A percentile compares a stretch with the other conserved stretches of the same genome.
These are phyloP conservation scores for Dasyurus viverrinus DNA, from an alignment of 2,113 vertebrate species.

Conservation along the genomic window DNA sequence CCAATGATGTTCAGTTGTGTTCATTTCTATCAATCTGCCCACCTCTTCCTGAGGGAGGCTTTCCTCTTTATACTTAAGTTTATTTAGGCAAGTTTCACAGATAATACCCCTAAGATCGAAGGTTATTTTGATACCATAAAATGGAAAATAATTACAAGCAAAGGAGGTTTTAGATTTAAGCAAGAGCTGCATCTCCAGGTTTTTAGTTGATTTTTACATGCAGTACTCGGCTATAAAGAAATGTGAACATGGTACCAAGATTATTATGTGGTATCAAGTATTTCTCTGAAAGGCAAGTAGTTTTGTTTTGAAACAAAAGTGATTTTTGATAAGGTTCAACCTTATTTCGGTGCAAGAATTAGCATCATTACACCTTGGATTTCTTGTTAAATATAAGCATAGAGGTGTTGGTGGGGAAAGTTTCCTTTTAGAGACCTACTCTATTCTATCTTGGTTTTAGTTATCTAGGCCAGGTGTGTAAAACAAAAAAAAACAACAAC, in stretches of 20 bases:
- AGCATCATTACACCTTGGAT: constrained; percentile 70
- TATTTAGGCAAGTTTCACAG: constrained; percentile 73
- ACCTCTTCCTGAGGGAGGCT: constrained; percentile 72
- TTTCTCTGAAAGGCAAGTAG: constrained; percentile 79
- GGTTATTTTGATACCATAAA: constrained; percentile 75
- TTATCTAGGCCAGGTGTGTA: constrained; percentile 77
- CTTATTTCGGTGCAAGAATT: constrained; percentile 78
- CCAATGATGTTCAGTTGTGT: constrained; percentile 80
- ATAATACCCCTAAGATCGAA: constrained; percentile 68
- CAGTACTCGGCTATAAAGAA: constrained; percentile 71
- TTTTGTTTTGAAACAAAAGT: constrained; percentile 71
- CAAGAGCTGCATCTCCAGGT: constrained; percentile 78
- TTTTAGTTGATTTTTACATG: constrained; percentile 74
- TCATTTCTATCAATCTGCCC: constrained; percentile 79
- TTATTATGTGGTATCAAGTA: constrained; percentile 79
- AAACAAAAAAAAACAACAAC: constrained; percentile 55
- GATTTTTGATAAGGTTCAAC: constrained; percentile 72
- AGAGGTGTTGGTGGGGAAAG: constrained; percentile 52
- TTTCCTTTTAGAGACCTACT: constrained; percentile 74
- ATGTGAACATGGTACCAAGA: constrained; percentile 70
- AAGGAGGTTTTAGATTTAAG: constrained; percentile 73
- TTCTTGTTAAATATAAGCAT: constrained; percentile 66
- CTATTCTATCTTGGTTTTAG: constrained; percentile 75
- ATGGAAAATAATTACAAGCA: constrained; percentile 68
- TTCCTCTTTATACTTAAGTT: constrained; percentile 67